Conservation (phyloP, 2,113 vertebrate species). For the Cyprinus carpio region DNA sequence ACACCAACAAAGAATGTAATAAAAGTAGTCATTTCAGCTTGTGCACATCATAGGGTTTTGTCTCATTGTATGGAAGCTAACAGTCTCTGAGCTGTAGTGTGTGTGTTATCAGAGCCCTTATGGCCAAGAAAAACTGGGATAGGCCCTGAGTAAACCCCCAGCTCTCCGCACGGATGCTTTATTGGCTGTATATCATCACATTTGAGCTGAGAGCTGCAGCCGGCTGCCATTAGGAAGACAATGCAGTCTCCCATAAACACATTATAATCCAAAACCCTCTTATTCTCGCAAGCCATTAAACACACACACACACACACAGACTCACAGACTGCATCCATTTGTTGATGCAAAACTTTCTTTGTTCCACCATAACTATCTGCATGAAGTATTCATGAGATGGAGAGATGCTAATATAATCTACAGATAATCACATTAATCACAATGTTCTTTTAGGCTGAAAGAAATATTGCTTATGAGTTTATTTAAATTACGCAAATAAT, state of each 20-base stretch:
- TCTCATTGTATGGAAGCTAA: neutral
- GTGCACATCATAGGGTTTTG: neutral
- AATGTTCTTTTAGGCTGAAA: neutral
- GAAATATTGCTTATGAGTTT: neutral
- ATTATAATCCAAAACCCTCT: constrained; percentile 57
- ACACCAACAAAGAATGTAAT: neutral
- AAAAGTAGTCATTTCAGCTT: neutral
- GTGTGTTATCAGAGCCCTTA: neutral
- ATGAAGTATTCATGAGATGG: constrained; percentile 28
- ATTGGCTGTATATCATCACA: constrained; percentile 29
- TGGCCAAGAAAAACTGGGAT: neutral
- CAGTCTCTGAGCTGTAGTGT: constrained; percentile 5
- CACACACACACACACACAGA: neutral
- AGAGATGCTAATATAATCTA: neutral
- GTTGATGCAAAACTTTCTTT: neutral
- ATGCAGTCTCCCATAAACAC: constrained; percentile 26
- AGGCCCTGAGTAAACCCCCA: neutral
- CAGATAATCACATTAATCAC: constrained; percentile 11
- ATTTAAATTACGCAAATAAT: neutral
- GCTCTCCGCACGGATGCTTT: neutral
- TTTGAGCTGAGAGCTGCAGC: constrained; percentile 62
- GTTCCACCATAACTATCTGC: neutral
- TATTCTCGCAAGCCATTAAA: constrained; percentile 59
- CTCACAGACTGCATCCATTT: neutral
- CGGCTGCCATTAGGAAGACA: constrained; percentile 54